Evolutionary conservation across 2,797 vertebrate genomes (phyloP), one percentile per base, ranked within the genome.

Genomic region (Chelon labrosus): DNA sequence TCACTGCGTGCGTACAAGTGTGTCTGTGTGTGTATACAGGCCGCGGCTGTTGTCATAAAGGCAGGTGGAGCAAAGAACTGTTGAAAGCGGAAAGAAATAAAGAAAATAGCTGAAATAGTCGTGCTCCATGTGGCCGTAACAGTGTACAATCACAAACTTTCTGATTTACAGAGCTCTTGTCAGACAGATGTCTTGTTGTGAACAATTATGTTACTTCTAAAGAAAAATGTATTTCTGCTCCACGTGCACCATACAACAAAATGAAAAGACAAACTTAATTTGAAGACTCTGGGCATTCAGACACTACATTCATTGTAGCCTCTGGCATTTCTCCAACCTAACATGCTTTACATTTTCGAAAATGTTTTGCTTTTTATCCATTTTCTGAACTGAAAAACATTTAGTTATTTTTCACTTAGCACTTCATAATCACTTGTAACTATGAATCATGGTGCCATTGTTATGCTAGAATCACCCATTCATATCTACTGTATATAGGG

Each of bases 1-100:
- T 77, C 35, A 41, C 16, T 65, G 14, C 52, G 37, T 60, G 56
- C 50, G 22, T 49, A 47, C 25, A 9, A 10, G 44, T 59, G 46
- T 49, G 68, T 57, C 46, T 61, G 53, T 42, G 22, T 72, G 53
- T 0, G 17, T 2, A 10, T 41, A 8, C 42, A 25, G 31, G 7
- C 25, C 35, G 12, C 65, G n/a, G 39, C 47, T 0, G 27, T 10
- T 31, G 16, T 19, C 38, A 41, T 19, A 55, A 37, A 66, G 3
- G 5, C 19, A 3, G 1, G 6, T 50, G 10, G 12, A 50, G 13
- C 4, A 20, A 12, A 12, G 20, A 12, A 4, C 49, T 20, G 20
- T 22, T 50, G 3, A 22, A 22, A 50, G 20, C 4, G 11, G 10
- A 50, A 22, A 12, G 20, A 42, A 65, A 56, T 31, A 9, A 55